phyloP scores from a whole-genome alignment of 1,140 invertebrate species.

The Cydia pomonella region DNA sequence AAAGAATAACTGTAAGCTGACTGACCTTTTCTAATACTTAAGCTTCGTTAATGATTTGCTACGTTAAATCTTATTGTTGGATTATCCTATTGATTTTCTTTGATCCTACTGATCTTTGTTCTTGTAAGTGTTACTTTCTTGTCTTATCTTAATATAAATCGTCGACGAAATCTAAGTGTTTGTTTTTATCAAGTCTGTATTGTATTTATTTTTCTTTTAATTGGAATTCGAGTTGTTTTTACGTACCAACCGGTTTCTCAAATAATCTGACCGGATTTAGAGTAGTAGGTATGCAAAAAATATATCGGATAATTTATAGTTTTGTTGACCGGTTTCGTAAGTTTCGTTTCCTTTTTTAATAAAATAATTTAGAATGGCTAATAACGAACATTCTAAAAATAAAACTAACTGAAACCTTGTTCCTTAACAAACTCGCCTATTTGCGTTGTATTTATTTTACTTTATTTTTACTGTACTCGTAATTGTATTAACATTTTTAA shows the following conservation, averaged over 20 bases:
- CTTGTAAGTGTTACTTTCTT: neutral
- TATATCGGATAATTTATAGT: neutral
- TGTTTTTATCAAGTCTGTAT: neutral
- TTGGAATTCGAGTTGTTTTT: slow-evolving; percentile 35
- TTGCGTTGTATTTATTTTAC: too few relatives aligned
- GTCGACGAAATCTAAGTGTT: too few relatives aligned
- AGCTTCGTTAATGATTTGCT: neutral
- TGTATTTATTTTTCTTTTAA: neutral
- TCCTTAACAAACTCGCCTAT: too few relatives aligned
- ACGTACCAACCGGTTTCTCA: slow-evolving; percentile 6
- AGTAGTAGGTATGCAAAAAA: neutral
- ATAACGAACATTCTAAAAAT: too few relatives aligned
- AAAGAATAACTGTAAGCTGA: slow-evolving; percentile 1
- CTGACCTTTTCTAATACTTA: slow-evolving; percentile 6
- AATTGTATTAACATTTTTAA: neutral
- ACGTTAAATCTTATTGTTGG: neutral
- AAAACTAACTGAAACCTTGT: too few relatives aligned
- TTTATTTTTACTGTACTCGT: neutral
- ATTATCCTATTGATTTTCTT: neutral
- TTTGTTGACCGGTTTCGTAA: neutral
- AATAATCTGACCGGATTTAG: neutral
- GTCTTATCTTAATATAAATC: neutral
- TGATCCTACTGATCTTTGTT: neutral
- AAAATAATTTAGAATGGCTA: too few relatives aligned
- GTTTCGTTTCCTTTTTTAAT: neutral